Percentiles rank a stretch among this genome's conserved stretches.
Conservation (phyloP, 2,797 vertebrate genomes). For the Coracias cyanogaster region DNA sequence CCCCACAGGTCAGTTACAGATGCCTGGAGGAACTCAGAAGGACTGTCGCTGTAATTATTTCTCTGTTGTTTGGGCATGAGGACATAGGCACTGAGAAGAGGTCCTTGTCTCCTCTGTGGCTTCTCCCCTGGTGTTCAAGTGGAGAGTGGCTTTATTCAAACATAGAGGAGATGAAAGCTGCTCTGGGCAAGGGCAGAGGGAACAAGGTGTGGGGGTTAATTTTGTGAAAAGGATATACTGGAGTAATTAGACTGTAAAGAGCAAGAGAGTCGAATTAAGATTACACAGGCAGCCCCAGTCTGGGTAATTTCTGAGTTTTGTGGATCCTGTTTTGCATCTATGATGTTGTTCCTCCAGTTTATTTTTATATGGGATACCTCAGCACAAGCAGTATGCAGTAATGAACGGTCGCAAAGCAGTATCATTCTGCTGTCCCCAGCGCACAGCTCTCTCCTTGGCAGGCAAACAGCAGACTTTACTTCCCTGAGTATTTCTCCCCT, state of each 20-base stretch:
- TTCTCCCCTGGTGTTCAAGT: neutral
- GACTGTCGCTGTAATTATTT: neutral
- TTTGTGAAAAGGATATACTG: neutral
- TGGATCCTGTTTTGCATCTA: neutral
- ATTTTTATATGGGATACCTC: neutral
- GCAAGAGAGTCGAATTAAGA: neutral
- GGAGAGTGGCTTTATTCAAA: neutral
- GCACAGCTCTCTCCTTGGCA: neutral
- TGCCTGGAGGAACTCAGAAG: neutral
- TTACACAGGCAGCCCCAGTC: neutral
- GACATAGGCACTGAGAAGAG: neutral
- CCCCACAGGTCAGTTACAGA: neutral
- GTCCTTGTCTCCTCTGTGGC: neutral
- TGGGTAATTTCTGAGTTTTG: neutral
- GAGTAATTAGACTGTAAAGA: neutral
- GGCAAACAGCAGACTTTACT: conserved; percentile 38
- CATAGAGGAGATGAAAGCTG: neutral
- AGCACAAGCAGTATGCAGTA: neutral
- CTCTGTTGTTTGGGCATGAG: neutral
- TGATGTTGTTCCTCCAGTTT: neutral
- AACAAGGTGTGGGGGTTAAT: neutral
- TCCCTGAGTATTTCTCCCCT: neutral
- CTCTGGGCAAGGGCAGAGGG: neutral
- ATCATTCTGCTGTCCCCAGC: neutral
- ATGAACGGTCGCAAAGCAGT: neutral